Conservation (phyloP, 1,140 invertebrate genomes). For the Micrasema minimum region DNA sequence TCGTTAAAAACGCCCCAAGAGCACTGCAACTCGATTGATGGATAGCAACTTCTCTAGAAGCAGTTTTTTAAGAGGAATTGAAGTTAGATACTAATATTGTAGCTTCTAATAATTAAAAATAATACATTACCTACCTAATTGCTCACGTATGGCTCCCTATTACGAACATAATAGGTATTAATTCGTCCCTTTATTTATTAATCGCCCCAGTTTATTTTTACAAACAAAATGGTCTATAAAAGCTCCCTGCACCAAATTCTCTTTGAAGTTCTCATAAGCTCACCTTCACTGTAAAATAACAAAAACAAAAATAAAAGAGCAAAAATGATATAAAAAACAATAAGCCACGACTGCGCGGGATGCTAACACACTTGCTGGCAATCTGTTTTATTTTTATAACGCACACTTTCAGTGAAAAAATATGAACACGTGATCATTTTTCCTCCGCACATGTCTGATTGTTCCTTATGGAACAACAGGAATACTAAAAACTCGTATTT, state of each 20-base stretch:
- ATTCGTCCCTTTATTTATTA: too few relatives aligned
- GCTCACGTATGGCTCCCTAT: too few relatives aligned
- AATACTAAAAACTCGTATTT: too few relatives aligned
- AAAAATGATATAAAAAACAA: slow-evolving; percentile 37
- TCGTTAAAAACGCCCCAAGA: too few relatives aligned
- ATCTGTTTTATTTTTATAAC: slow-evolving; percentile 51
- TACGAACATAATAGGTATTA: too few relatives aligned
- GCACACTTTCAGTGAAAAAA: slow-evolving; percentile 48
- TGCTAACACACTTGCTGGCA: slow-evolving; percentile 30
- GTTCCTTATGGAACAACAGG: slow-evolving; percentile 8
- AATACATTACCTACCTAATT: too few relatives aligned
- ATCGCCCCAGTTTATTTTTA: too few relatives aligned
- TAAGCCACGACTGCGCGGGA: slow-evolving; percentile 43
- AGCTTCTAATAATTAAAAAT: too few relatives aligned
- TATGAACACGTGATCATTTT: slow-evolving; percentile 52
- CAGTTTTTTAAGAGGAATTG: too few relatives aligned
- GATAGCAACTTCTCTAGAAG: too few relatives aligned
- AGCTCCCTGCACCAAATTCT: slow-evolving; percentile 6
- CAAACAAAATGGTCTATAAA: neutral
- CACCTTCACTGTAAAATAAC: slow-evolving; percentile 21
- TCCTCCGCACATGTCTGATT: slow-evolving; percentile 44
- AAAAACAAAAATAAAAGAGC: slow-evolving; percentile 2
- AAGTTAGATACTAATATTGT: too few relatives aligned
- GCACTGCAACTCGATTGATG: too few relatives aligned
- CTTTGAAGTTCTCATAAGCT: slow-evolving; percentile 17